phyloP scores from a whole-genome alignment of 2,113 vertebrate genomes.

The Chloropsis hardwickii region DNA sequence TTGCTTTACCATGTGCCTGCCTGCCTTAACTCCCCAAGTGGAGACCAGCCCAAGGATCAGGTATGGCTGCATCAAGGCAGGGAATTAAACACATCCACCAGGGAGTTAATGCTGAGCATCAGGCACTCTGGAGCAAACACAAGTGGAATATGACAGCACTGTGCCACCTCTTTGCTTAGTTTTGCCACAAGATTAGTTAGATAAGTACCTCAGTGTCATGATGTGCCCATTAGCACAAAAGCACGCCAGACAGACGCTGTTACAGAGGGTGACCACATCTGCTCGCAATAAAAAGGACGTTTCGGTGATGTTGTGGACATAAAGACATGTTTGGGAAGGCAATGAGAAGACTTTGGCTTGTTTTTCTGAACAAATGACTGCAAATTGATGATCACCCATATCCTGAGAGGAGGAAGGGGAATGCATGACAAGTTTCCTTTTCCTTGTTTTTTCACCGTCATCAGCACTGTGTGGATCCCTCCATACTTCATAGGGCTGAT shows the following conservation, averaged over 20 bases:
- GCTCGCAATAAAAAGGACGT: conserved; percentile 93
- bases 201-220: conserved; percentile 92
- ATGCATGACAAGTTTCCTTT: conserved; percentile 87
- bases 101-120: neutral
- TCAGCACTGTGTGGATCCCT: conserved; percentile 83
- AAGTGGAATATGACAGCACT: neutral
- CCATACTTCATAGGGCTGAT: conserved; percentile 91
- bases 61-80: neutral
- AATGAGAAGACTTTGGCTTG: conserved; percentile 98
- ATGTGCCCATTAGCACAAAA: conserved; percentile 98
- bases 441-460: conserved; percentile 84
- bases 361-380: conserved; percentile 93
- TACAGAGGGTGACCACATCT: conserved; percentile 87
- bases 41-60: neutral
- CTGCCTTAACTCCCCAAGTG: neutral
- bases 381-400: conserved; percentile 88
- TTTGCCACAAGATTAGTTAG: conserved; percentile 36
- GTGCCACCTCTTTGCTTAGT: conserved; percentile 1
- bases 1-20: neutral
- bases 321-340: conserved; percentile 95
- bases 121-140: neutral
- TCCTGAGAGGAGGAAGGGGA: conserved; percentile 89
- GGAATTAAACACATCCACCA: neutral
- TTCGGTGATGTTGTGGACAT: conserved; percentile 97
- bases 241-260: conserved; percentile 91